A percentile compares a stretch with the other conserved stretches of the same genome.
Conservation (phyloP, 2,113 vertebrate genomes). For the Drymodes brunneopygia region DNA sequence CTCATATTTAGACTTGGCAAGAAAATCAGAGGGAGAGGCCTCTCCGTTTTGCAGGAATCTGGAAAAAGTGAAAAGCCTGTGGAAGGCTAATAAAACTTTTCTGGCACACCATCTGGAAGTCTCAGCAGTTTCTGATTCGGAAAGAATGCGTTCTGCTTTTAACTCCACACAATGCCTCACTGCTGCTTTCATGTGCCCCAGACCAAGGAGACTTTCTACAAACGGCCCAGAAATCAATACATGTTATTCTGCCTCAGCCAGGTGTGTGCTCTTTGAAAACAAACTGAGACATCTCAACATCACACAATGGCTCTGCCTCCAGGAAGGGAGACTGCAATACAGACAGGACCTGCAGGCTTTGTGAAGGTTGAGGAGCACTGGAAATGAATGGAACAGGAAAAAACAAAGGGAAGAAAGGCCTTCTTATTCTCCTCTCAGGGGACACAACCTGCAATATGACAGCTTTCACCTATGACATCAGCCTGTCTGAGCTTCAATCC, state of each 20-base stretch:
- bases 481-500: not conserved
- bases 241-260: not conserved
- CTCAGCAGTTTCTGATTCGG: not conserved
- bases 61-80: constrained; percentile 24
- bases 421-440: not conserved
- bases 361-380: not conserved
- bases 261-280: not conserved
- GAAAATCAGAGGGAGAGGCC: not conserved
- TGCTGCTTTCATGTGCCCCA: not conserved
- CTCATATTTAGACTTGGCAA: constrained; percentile 53
- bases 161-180: constrained; percentile 37
- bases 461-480: not conserved
- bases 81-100: not conserved
- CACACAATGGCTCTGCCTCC: not conserved
- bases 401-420: constrained; percentile 10
- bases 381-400: not conserved
- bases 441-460: not conserved
- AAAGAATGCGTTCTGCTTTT: constrained; percentile 14
- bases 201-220: not conserved
- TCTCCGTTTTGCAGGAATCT: not conserved
- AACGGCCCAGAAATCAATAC: not conserved
- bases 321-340: not conserved
- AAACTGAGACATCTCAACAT: not conserved
- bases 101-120: not conserved
- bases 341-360: not conserved